phyloP scores from a whole-genome alignment of 2,888 invertebrate species.

The Synergus japonicus region DNA sequence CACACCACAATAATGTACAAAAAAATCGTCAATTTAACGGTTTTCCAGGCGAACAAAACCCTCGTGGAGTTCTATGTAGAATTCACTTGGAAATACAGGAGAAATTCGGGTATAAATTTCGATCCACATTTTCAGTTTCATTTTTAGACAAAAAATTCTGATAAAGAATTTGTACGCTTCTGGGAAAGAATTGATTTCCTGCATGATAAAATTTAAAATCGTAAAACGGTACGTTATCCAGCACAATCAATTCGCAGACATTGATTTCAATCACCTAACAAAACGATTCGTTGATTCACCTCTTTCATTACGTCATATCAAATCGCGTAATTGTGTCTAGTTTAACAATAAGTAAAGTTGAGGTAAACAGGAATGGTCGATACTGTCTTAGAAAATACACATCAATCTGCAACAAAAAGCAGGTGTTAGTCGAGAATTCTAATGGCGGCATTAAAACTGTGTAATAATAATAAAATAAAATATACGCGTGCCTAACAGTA shows the following conservation, averaged over 20 bases:
- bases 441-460: background rate
- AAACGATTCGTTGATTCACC: background rate
- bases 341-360: background rate
- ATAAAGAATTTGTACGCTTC: background rate
- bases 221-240: background rate
- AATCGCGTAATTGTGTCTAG: background rate
- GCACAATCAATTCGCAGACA: background rate
- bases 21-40: background rate
- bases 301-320: background rate
- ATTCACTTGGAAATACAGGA: too few species aligned
- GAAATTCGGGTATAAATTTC: too few species aligned
- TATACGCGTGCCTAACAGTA: constrained; percentile 1
- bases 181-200: background rate
- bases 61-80: too few species aligned
- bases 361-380: background rate
- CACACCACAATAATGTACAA: background rate
- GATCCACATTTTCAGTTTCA: too few species aligned
- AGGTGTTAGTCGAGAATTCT: background rate
- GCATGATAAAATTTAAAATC: background rate
- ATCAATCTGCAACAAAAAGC: background rate
- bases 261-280: background rate
- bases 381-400: background rate
- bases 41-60: background rate
- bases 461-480: background rate
- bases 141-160: too few species aligned